phyloP scores from a whole-genome alignment of 2,113 vertebrate species.

The Eidolon helvum region DNA sequence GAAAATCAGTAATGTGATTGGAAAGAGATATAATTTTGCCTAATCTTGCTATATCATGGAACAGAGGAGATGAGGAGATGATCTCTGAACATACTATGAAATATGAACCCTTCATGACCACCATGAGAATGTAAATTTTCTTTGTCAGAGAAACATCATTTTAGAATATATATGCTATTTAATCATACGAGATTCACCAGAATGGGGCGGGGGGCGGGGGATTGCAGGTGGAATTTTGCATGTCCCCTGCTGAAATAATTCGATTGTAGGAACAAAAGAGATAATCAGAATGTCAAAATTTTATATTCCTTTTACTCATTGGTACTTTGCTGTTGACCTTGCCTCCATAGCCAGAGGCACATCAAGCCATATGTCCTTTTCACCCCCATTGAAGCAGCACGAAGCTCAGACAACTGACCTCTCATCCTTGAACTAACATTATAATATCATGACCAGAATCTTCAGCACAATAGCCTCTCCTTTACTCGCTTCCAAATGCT shows the following conservation, averaged over 20 bases:
- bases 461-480: not conserved
- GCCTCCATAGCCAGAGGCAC: not conserved
- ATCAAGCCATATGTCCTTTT: not conserved
- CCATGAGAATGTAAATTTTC: not conserved
- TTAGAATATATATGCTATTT: not conserved
- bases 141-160: not conserved
- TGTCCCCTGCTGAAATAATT: not conserved
- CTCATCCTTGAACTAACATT: not conserved
- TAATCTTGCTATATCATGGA: not conserved
- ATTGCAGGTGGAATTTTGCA: not conserved
- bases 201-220: not conserved
- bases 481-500: not conserved
- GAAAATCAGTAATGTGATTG: not conserved
- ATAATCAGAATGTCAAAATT: not conserved
- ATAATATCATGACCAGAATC: not conserved
- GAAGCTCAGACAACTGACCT: not conserved
- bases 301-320: not conserved
- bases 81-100: constrained; percentile 4
- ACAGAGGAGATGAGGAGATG: not conserved
- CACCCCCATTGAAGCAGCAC: no score
- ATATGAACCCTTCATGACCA: not conserved
- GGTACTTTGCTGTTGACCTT: not conserved
- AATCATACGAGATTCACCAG: not conserved
- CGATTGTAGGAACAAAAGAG: not conserved
- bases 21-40: not conserved